Base-by-base conservation (phyloP, 2,888 invertebrate genomes). In the Dicranocentrus wangi region DNA sequence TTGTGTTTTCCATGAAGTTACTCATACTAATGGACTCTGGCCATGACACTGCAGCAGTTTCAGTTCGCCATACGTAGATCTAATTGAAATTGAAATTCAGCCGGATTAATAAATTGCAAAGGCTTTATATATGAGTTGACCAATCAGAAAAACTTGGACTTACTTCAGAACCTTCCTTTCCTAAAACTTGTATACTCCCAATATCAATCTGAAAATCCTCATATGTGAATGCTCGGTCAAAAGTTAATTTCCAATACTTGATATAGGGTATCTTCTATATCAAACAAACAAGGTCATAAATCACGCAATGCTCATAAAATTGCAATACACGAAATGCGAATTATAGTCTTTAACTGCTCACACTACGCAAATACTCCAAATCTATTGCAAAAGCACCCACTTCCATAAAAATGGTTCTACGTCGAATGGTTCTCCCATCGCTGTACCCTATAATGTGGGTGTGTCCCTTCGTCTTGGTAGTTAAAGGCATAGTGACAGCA, bases 311-410 rank as follows among this genome's bases (percentile, higher is more conserved):
- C n/a, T n/a, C n/a, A n/a, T n/a, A n/a, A n/a, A n/a, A n/a, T n/a
- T n/a, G n/a, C n/a, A n/a, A n/a, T n/a, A n/a, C n/a, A n/a, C n/a
- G n/a, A n/a, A n/a, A n/a, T n/a, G n/a, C n/a, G n/a, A n/a, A n/a
- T n/a, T n/a, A n/a, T n/a, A n/a, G n/a, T n/a, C n/a, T n/a, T n/a
- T n/a, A n/a, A n/a, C 32, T 32, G 32, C 32, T 32, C 47, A 79
- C 82, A 19, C 61, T 70, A 25, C 32, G 28, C 3, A 78, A 61
- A 42, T 79, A 78, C n/a, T 73, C 58, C 17, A 82, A 51, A 19
- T 78, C 53, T 15, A 82, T 10, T 2, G 82, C 82, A 65, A 78
- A 75, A 1, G 63, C 28, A 23, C 82, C 82, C 2, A 39, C 27
- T 8, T 70, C 66, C 17, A 82, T 28, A 23, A 47, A 27, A 55